Percentiles rank a stretch among this genome's conserved stretches.
Evolutionary conservation across 2,113 vertebrate species (phyloP).

Genomic region (Euleptes europaea): DNA sequence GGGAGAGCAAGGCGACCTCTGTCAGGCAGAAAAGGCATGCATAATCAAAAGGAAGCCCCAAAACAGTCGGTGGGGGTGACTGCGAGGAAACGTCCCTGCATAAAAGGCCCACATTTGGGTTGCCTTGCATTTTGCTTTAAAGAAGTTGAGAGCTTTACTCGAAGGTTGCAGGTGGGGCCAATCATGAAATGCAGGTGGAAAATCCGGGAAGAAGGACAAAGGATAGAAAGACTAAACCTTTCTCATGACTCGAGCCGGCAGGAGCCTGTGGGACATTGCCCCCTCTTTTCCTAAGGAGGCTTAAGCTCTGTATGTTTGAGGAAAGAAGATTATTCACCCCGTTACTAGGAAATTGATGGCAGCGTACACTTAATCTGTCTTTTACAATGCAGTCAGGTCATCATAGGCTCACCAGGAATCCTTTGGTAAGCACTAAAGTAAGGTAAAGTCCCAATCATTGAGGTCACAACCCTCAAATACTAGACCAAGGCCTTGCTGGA

Average conservation of each 20-base stretch:
- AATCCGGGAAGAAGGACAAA: constrained; percentile 42
- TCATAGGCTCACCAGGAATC: constrained; percentile 50
- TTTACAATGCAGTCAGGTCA: constrained; percentile 54
- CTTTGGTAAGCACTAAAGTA: constrained; percentile 57
- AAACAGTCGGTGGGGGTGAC: too few relatives aligned
- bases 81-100: too few relatives aligned
- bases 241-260: constrained; percentile 34
- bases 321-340: constrained; percentile 47
- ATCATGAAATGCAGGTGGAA: neutral
- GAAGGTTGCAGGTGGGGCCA: constrained; percentile 23
- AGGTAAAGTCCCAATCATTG: constrained; percentile 55
- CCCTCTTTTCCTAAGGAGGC: neutral
- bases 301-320: constrained; percentile 35
- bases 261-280: constrained; percentile 32
- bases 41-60: too few relatives aligned
- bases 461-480: constrained; percentile 54
- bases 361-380: constrained; percentile 48
- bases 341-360: constrained; percentile 47
- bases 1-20: too few relatives aligned
- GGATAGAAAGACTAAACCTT: constrained; percentile 19
- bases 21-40: too few relatives aligned
- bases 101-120: too few relatives aligned
- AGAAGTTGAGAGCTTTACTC: neutral
- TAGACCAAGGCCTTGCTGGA: constrained; percentile 24
- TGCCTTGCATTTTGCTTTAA: neutral